Evolutionary conservation across 2,888 invertebrate species (phyloP), one percentile per base, ranked within the genome.

Genomic region (Andrena dorsata): DNA sequence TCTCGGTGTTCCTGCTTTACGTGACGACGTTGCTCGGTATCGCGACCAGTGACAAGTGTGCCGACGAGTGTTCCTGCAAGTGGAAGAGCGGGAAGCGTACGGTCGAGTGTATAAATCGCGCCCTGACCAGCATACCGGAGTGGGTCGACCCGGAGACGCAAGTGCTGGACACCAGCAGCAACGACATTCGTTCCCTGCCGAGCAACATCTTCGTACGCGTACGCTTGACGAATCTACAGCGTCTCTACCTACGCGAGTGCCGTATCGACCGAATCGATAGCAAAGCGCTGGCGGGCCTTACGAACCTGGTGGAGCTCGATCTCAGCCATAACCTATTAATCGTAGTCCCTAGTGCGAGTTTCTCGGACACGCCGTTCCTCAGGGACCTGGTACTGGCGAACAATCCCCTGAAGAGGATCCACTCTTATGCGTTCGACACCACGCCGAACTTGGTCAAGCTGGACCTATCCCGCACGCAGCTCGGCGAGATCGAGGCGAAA

Each of bases 1-100:
- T 84, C 64, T 73, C 75, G 76, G 73, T 86, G 51, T 75, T 84
- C 51, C 58, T 87, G 70, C 63, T 82, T 58, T 85, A 82, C 86
- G 88, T 71, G 68, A 80, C 86, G 76, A 82, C 82, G 78, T 83
- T 82, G 66, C 66, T 84, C 82, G 86, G 88, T 23, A 88, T 91
- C 60, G 88, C 87, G 66, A 91, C 90, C 64, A 88, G 90, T 76
- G 93, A 94, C 88, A 93, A 92, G 88, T 94, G 94, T 87, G 90
- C 92, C 74, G 92, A 93, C 74, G 90, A 93, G 90, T 98, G 98
- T 94, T 96, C 96, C 91, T 98, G 98, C 95, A 98, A 98, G 94
- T 98, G 98, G 98, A 98, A 98, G 94, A 97, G 97, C 91, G 98
- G 98, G 89, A 98, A 98, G 94, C 97, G 98, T 94, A 98, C 98